Evolutionary conservation across 2,797 vertebrate species (phyloP), one percentile per base, ranked within the genome.

Genomic region (Pseudocheirus occidentalis): DNA sequence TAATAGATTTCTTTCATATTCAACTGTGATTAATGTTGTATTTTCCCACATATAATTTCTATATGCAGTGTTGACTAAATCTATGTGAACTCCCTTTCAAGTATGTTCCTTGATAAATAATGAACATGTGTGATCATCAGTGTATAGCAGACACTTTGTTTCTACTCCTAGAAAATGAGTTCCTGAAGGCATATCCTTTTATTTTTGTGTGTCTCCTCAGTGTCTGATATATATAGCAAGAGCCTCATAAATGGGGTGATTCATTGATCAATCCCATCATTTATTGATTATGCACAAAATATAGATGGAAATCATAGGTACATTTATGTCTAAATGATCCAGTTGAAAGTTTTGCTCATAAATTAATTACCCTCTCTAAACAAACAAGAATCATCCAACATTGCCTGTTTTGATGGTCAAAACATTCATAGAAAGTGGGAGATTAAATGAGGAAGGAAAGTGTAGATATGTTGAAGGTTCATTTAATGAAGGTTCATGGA

Each of bases 81-180:
- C 94, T 93, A 58, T 90, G 4, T 24, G 92, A 96, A 95, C 54
- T 55, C 90, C 58, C 52, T 92, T 96, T 87, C 55, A 97, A 97
- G 93, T 95, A 62, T 66, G 52, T 90, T 94, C 90, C 92, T 55
- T 90, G 57, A 59, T 92, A 93, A 95, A 92, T 93, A 97, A 95
- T 92, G n/a, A 92, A 89, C 16, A 0, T 62, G 52, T 81, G 31
- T 92, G 53, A 89, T 81, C 91, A 95, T 92, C 92, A 97, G 24
- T 46, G 13, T 90, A 73, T 18, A 95, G 91, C 18, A 40, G 58
- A 55, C 31, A 29, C 50, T 58, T 16, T 81, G 54, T 90, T 94
- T 92, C 95, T 56, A 54, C 66, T 96, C 40, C 93, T 34, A 56
- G 34, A 91, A 94, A 40, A 50, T 87, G 40, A 50, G 10, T 92